Evolutionary conservation across 2,113 vertebrate species (phyloP), one percentile per base, ranked within the genome.

Genomic region (Zapus hudsonius): DNA sequence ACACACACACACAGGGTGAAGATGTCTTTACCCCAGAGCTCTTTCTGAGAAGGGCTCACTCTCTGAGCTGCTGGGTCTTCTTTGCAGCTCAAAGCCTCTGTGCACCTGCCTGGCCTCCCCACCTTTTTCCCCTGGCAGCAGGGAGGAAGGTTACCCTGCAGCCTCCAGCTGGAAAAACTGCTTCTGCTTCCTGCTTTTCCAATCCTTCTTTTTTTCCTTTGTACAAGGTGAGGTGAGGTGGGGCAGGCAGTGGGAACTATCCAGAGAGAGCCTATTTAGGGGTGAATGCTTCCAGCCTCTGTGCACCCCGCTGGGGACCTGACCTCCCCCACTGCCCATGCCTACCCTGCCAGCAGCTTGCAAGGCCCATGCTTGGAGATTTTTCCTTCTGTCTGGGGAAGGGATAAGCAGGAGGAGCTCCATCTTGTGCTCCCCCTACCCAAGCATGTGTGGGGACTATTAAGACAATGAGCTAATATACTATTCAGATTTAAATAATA

Each of bases 391-490:
- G 25, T 25, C 19, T 31, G 0, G 17, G 36, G 87, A 94, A 83
- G 8, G 44, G 63, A 76, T 9, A 17, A 75, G 36, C 55, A 38
- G 55, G 89, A 88, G 23, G 66, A 42, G 81, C 90, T 74, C 81
- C 52, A 79, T 84, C 89, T 33, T n/a, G 6, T 38, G 25, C 42
- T 22, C 59, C 70, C 36, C 64, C 63, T 12, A 27, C 63, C 17
- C 19, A 55, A 78, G 80, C 91, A 91, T 94, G 95, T 95, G 95
- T 95, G 89, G 95, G 83, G 95, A 93, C 95, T 90, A 76, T 88
- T 95, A 90, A 96, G 91, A 96, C 95, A 96, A 97, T 95, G 64
- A 94, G 93, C 97, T 98, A 97, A 97, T 97, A 98, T 97, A 98
- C 96, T 95, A 96, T 95, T 96, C 96, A 97, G 95, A 97, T 95